Percentiles rank a stretch among this genome's conserved stretches.
Evolutionary conservation across 2,113 vertebrate species (phyloP).

Genomic region (Campylorhamphus procurvoides): DNA sequence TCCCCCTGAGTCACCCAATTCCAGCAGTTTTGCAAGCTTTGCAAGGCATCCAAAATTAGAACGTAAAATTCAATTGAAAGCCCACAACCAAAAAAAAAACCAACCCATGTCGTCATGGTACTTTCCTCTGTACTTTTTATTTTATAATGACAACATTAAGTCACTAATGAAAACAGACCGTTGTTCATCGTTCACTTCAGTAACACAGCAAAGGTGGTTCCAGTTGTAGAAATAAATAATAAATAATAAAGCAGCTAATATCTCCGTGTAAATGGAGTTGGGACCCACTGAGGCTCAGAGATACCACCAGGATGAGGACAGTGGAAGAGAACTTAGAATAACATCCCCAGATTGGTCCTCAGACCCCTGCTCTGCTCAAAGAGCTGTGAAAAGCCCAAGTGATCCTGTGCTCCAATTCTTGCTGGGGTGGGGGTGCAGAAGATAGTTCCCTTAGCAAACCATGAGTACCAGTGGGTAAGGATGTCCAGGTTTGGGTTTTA

Average conservation of each 20-base stretch:
- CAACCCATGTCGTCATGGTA: background rate
- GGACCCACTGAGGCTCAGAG: constrained; percentile 9
- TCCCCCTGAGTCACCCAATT: background rate
- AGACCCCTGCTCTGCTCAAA: background rate
- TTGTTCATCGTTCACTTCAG: background rate
- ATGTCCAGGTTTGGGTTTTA: background rate
- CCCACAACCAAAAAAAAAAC: background rate
- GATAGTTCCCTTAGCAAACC: background rate
- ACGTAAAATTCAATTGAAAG: background rate
- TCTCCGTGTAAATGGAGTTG: background rate
- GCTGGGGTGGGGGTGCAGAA: background rate
- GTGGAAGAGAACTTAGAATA: background rate
- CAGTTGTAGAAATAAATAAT: constrained; percentile 74
- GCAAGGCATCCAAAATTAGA: background rate
- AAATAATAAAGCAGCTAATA: constrained; percentile 60
- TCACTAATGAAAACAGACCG: background rate
- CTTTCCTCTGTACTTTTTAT: constrained; percentile 56
- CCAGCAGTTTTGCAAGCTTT: background rate
- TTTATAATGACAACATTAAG: background rate
- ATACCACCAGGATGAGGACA: background rate
- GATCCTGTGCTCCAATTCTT: background rate
- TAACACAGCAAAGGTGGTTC: constrained; percentile 53
- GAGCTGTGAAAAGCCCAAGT: fast-evolving
- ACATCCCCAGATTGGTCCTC: background rate
- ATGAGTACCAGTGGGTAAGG: background rate